These are phyloP conservation scores for Dysmachus trigonus DNA, from an alignment of 2,888 invertebrate species.

Conservation along the genomic window DNA sequence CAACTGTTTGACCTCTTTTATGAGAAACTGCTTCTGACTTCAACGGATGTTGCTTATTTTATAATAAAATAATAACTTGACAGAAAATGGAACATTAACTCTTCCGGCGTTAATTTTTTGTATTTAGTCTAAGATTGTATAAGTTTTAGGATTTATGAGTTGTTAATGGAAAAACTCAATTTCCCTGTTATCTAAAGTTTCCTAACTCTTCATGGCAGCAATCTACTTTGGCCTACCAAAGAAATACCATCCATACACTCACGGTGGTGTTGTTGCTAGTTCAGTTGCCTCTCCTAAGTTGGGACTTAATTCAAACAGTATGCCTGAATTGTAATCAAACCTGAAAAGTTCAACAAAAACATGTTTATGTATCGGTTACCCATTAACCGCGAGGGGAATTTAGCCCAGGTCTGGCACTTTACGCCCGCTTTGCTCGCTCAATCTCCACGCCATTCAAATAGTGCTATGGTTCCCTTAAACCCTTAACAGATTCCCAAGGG, in stretches of 20 bases:
- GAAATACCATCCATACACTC: background rate
- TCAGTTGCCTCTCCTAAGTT: background rate
- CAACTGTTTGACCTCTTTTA: background rate
- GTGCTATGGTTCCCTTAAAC: conserved; percentile 12
- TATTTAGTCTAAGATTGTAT: background rate
- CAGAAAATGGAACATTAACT: background rate
- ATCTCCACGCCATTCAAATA: conserved; percentile 2
- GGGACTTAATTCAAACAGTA: conserved; percentile 10
- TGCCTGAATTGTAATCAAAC: conserved; percentile 14
- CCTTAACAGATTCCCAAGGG: background rate
- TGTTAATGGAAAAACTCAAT: background rate
- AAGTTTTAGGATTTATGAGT: background rate
- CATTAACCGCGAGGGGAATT: conserved; percentile 17
- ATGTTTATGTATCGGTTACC: conserved; percentile 34
- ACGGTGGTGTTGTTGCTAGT: background rate
- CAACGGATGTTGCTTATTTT: background rate
- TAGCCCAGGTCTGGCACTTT: background rate
- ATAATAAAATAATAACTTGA: background rate
- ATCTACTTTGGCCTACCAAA: background rate
- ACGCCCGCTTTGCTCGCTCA: background rate
- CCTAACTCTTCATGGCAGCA: background rate
- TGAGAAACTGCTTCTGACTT: background rate
- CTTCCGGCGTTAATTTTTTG: background rate
- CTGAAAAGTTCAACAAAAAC: conserved; percentile 22
- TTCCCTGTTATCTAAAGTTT: background rate